Evolutionary conservation across 2,888 invertebrate species (phyloP).

Genomic region (Amiota minor): DNA sequence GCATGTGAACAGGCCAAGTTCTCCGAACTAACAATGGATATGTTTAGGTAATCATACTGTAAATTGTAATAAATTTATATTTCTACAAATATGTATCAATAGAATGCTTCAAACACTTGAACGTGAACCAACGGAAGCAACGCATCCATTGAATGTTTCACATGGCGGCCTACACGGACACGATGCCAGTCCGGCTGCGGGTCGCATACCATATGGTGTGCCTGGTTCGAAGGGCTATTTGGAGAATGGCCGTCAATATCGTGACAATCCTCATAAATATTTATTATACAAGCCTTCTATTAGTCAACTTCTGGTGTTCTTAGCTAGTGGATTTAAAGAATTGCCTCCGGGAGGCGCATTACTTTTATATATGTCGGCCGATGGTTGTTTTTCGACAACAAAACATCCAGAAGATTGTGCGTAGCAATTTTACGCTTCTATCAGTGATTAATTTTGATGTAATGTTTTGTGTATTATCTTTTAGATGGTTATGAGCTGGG

Average conservation of each 20-base stretch:
- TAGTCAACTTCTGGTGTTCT: conserved; percentile 93
- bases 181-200: conserved; percentile 74
- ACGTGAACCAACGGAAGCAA: conserved; percentile 90
- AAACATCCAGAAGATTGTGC: conserved; percentile 93
- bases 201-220: conserved; percentile 75
- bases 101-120: conserved; percentile 96
- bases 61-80: not conserved
- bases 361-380: conserved; percentile 93
- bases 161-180: conserved; percentile 74
- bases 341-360: conserved; percentile 92
- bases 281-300: conserved; percentile 95
- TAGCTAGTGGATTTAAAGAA: conserved; percentile 94
- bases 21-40: conserved; percentile 96
- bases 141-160: conserved; percentile 77
- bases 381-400: conserved; percentile 86
- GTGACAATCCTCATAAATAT: conserved; percentile 97
- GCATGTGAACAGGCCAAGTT: conserved; percentile 95
- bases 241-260: conserved; percentile 82
- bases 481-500: conserved; percentile 92
- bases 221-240: conserved; percentile 76
- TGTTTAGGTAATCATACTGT: conserved; percentile 78
- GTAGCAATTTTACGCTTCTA: conserved; percentile 53
- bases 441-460: not conserved
- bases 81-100: not conserved
- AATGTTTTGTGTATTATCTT: conserved; percentile 11